Conservation (phyloP, 2,113 vertebrate genomes). For the Xerus inauris region DNA sequence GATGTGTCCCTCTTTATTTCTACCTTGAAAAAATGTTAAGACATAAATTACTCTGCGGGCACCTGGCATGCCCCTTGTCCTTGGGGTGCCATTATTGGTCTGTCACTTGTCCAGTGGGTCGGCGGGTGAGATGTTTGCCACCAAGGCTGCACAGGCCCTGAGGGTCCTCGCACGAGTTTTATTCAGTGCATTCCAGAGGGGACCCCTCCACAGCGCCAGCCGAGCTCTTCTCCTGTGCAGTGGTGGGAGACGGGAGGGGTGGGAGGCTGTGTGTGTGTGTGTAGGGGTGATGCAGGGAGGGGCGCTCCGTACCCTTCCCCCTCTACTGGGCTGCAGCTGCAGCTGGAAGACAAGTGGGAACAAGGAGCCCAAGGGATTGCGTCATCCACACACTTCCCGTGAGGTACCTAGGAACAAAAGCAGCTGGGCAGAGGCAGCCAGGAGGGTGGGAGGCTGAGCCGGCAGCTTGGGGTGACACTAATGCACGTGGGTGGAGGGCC, state of each 20-base stretch:
- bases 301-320: background rate
- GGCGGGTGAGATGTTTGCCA: background rate
- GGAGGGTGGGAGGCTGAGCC: background rate
- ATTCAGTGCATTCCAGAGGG: conserved; percentile 82
- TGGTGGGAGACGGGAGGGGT: background rate
- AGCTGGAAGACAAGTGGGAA: background rate
- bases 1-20: conserved; percentile 49
- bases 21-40: conserved; percentile 80
- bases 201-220: conserved; percentile 54
- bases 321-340: background rate
- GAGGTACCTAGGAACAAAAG: conserved; percentile 46
- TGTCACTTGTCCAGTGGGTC: background rate
- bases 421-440: background rate
- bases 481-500: background rate
- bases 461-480: background rate
- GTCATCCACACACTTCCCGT: background rate
- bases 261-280: background rate
- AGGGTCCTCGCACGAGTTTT: background rate
- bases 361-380: background rate
- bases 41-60: conserved; percentile 86
- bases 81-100: background rate
- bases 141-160: background rate
- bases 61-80: conserved; percentile 62
- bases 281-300: background rate
- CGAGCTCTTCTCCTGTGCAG: background rate